Evolutionary conservation across 2,888 invertebrate genomes (phyloP).

Genomic region (Pedicia rivosa): DNA sequence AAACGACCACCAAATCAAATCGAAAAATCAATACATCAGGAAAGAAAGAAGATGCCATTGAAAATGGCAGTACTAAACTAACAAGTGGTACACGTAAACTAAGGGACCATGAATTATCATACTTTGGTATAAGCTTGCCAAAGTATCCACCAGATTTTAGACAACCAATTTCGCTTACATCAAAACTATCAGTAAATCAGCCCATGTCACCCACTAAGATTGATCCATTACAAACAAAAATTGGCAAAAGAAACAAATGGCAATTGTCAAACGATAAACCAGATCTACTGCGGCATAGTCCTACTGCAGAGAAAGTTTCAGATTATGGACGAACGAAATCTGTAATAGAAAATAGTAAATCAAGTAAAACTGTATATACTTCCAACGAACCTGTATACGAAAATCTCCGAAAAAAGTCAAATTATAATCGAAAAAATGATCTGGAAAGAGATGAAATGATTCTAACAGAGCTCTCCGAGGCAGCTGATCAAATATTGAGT

Average conservation of each 20-base stretch:
- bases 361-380: conserved; percentile 7
- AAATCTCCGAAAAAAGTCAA: conserved; percentile 17
- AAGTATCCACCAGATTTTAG: too few relatives aligned
- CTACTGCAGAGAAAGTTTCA: conserved; percentile 9
- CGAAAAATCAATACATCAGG: conserved; percentile 3
- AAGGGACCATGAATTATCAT: conserved; percentile 41
- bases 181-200: conserved; percentile 2
- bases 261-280: conserved; percentile 17
- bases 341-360: conserved; percentile 4
- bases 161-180: too few relatives aligned
- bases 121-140: conserved; percentile 32
- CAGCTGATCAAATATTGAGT: conserved; percentile 40
- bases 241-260: conserved; percentile 12
- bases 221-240: too few relatives aligned
- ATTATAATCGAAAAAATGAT: conserved; percentile 25
- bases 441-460: conserved; percentile 30
- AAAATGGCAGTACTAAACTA: conserved; percentile 15
- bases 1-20: not conserved
- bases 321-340: conserved; percentile 3
- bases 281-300: conserved; percentile 26
- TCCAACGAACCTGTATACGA: conserved; percentile 23
- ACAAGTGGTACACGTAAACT: conserved; percentile 34
- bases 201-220: not conserved
- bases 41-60: not conserved
- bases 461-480: conserved; percentile 38